Evolutionary conservation across 2,113 vertebrate genomes (phyloP), one percentile per base, ranked within the genome.

Genomic region (Mixornis gularis): DNA sequence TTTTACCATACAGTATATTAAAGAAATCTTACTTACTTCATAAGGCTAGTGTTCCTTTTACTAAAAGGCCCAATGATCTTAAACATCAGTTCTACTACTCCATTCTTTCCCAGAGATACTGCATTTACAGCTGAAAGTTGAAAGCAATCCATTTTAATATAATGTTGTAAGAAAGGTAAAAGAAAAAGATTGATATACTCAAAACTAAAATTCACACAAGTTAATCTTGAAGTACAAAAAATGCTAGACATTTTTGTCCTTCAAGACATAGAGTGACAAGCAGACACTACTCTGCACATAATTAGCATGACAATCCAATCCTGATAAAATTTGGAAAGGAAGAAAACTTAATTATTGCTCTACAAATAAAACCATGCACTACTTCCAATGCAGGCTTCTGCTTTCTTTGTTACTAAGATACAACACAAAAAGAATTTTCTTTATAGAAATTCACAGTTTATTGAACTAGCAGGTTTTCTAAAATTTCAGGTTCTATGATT

Each of bases 71-170:
- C 98, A 12, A 98, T 97, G 83, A 99, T 98, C 97, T 99, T 99
- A 96, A 99, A 99, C 97, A 99, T 97, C 74, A 99, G 92, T 86
- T 99, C 99, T 93, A 99, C 98, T 64, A 98, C 97, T 79, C 99
- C 99, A 87, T 98, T 99, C 96, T 99, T 99, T 64, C 99, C 99
- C 97, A 99, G 95, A 38, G 98, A 98, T 60, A 99, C 98, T 66
- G 99, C 98, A 96, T 99, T 99, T 91, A 99, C 99, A 96, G 98
- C 99, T 99, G 91, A 20, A 92, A 95, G 52, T 69, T 68, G 85
- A 86, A 66, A 81, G 29, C 26, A 91, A 87, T 66, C 12, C 3
- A 38, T 69, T 90, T 38, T 40, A 73, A 92, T 27, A 77, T 7
- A 43, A 38, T 7, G 13, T 9, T 64, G 20, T 43, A 80, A 59